These are phyloP conservation scores for Torymus texanus DNA, from an alignment of 2,888 invertebrate species.

Conservation along the genomic window DNA sequence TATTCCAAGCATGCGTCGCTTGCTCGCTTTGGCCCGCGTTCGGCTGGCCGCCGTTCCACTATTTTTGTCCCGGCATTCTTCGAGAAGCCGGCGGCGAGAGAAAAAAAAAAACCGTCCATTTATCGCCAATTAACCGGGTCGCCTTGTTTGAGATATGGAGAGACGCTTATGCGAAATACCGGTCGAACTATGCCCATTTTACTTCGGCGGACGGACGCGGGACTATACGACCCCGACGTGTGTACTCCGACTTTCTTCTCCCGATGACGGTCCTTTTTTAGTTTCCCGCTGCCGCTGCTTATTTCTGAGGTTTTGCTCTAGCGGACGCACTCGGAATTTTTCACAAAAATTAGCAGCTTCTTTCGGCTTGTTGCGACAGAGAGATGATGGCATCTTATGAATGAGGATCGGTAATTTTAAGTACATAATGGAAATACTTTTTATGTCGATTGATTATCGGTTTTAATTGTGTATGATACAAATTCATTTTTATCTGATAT, in stretches of 20 bases:
- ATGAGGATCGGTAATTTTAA: too few species aligned
- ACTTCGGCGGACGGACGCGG: constrained; percentile 11
- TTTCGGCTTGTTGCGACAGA: too few species aligned
- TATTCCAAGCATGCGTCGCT: constrained; percentile 53
- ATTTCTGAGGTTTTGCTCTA: constrained; percentile 9
- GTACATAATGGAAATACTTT: too few species aligned
- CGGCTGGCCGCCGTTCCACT: constrained; percentile 45
- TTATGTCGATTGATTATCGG: too few species aligned
- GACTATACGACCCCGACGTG: neutral
- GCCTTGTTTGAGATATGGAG: constrained; percentile 54
- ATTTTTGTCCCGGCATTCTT: constrained; percentile 57
- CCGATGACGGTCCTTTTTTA: constrained; percentile 41
- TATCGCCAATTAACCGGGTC: constrained; percentile 59
- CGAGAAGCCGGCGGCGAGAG: neutral
- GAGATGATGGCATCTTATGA: too few species aligned
- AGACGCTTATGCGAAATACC: constrained; percentile 55
- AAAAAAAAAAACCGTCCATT: constrained; percentile 53
- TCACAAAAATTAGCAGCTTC: neutral
- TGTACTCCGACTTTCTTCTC: constrained; percentile 50
- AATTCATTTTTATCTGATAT: too few species aligned
- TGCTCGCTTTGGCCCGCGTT: constrained; percentile 35
- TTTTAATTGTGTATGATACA: too few species aligned
- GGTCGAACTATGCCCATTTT: constrained; percentile 57
- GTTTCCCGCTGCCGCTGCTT: constrained; percentile 20
- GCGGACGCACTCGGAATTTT: constrained; percentile 5